These are phyloP conservation scores for Luperina nickerlii DNA, from an alignment of 2,888 invertebrate genomes.

Conservation along the genomic window DNA sequence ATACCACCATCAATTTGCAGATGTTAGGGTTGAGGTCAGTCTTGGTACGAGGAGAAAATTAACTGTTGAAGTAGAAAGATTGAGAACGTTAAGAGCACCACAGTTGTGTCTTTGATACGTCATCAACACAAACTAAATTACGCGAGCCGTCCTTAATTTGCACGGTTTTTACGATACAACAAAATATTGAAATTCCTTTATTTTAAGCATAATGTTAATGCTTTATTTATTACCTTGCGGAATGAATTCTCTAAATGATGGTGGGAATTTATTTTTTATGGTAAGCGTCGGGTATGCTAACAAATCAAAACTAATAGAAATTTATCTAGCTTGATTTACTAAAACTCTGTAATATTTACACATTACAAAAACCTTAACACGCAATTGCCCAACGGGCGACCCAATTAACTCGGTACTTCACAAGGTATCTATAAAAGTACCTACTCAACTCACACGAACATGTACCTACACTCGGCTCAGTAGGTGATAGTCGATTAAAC, in stretches of 20 bases:
- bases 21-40: slow-evolving; percentile 22
- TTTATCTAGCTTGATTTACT: neutral
- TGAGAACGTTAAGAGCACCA: neutral
- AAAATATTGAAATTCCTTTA: neutral
- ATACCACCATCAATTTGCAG: slow-evolving; percentile 56
- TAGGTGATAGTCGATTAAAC: slow-evolving; percentile 46
- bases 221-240: neutral
- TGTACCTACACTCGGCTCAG: slow-evolving; percentile 3
- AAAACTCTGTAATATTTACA: neutral
- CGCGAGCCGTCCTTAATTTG: neutral
- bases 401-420: slow-evolving; percentile 22
- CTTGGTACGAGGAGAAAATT: slow-evolving; percentile 4
- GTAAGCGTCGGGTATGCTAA: neutral
- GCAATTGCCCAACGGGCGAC: neutral
- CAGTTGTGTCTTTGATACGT: neutral
- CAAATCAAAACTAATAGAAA: neutral
- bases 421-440: neutral
- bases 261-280: neutral
- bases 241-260: neutral
- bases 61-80: neutral
- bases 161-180: neutral
- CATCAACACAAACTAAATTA: neutral
- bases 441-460: neutral
- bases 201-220: neutral
- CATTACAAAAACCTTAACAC: neutral